Percentiles rank a stretch among this genome's conserved stretches.
phyloP scores from a whole-genome alignment of 2,113 vertebrate species.

The Macquaria ambigua region DNA sequence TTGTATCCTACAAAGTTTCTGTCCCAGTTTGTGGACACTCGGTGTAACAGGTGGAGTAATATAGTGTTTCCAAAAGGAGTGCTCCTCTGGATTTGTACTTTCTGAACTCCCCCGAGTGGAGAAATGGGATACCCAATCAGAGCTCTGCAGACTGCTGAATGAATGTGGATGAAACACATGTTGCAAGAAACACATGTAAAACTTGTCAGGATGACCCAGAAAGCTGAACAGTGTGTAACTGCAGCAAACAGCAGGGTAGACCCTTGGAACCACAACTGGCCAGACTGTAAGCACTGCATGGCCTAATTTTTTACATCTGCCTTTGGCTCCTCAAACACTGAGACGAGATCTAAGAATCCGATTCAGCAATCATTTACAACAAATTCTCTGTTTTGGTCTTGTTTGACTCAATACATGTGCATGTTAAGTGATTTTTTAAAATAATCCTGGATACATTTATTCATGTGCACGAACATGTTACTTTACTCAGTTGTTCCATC shows the following conservation, averaged over 20 bases:
- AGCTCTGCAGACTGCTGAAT: conserved; percentile 30
- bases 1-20: neutral
- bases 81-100: conserved; percentile 20
- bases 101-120: conserved; percentile 58
- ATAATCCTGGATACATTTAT: neutral
- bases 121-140: conserved; percentile 22
- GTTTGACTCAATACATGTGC: neutral
- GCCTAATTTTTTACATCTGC: conserved; percentile 67
- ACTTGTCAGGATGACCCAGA: conserved; percentile 67
- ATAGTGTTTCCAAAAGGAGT: conserved; percentile 34
- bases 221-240: conserved; percentile 43
- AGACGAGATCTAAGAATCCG: conserved; percentile 15
- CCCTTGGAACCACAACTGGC: conserved; percentile 37
- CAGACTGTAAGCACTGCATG: conserved; percentile 40
- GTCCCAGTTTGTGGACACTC: neutral
- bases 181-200: conserved; percentile 51
- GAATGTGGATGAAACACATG: conserved; percentile 15
- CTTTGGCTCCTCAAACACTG: conserved; percentile 18
- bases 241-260: conserved; percentile 53
- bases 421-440: neutral
- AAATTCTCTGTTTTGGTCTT: neutral
- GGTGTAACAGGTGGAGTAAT: conserved; percentile 52
- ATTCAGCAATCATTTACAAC: neutral
- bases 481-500: conserved; percentile 9
- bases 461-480: neutral